Evolutionary conservation across 1,140 invertebrate genomes (phyloP), one percentile per base, ranked within the genome.

Genomic region (Battus philenor): DNA sequence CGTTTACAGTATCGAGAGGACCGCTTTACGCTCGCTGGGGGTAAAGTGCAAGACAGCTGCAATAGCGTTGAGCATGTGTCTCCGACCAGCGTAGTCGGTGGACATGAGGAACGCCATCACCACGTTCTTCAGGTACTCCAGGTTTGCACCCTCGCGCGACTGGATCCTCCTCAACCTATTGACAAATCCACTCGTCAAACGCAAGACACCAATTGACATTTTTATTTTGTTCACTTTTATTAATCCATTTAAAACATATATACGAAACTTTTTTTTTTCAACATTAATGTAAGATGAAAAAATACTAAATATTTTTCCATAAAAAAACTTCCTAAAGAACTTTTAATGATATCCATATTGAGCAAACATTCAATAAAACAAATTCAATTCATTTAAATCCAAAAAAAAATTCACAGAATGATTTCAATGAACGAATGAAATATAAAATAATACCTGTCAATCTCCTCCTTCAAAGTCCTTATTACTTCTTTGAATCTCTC

Each of bases 51-150:
- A 83, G 2, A 96, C 91, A 8, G 94, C 93, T 1, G 93, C 91
- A 47, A 97, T 96, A 0, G 95, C 95, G 84, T 96, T 96, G 7
- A 96, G 63, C 94, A 96, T 96, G 64, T 95, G 93, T 11, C 89
- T 87, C 57, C 92, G 90, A 4, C 91, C 91, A 2, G 88, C 88
- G 7, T 81, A 69, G 71, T 95, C 93, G 0, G 83, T 87, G 6
- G 90, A 91, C n/a, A 91, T 88, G 36, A 97, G 87, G 69, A 92
- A 97, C 52, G 93, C 93, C 10, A 95, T 89, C 27, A 96, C 91
- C 4, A 97, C 95, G 84, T 97, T 97, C 77, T 97, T 97, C 47
- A 97, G 73, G 71, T 97, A 97, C 70, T 96, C 95, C 27, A 96
- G 76, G 86, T 96, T 96, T 0, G 94, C 94, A 5, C 93, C 93